Conservation (phyloP, 2,888 invertebrate genomes). For the Cephus runcator region DNA sequence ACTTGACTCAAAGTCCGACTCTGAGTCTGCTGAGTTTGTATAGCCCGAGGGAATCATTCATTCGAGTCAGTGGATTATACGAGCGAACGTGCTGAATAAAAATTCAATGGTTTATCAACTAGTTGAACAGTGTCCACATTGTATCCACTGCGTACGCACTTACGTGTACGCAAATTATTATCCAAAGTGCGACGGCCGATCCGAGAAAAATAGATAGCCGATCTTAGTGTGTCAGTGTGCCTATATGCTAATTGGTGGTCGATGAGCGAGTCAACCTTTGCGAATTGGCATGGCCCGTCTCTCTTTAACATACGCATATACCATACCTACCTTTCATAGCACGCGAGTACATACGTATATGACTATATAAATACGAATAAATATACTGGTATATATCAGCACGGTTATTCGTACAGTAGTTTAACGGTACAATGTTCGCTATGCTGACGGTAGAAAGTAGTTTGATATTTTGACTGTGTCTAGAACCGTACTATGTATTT, state of each 20-base stretch:
- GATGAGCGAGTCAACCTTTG: constrained; percentile 35
- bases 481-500: background rate
- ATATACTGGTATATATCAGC: background rate
- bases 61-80: background rate
- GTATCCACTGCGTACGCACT: background rate
- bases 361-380: background rate
- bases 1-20: background rate
- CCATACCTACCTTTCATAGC: background rate
- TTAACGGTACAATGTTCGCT: constrained; percentile 32
- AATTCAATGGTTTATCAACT: background rate
- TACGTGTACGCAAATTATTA: background rate
- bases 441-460: constrained; percentile 47
- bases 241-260: constrained; percentile 57
- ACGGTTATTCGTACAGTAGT: constrained; percentile 17
- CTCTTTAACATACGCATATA: background rate
- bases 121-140: background rate
- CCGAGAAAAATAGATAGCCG: constrained; percentile 41
- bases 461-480: constrained; percentile 41
- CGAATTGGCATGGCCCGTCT: constrained; percentile 32
- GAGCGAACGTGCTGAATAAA: background rate
- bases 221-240: constrained; percentile 61
- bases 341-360: background rate
- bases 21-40: background rate
- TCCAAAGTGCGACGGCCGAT: background rate
- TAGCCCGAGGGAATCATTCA: background rate